Evolutionary conservation across 2,113 vertebrate genomes (phyloP), one percentile per base, ranked within the genome.

Genomic region (Hyla sarda): DNA sequence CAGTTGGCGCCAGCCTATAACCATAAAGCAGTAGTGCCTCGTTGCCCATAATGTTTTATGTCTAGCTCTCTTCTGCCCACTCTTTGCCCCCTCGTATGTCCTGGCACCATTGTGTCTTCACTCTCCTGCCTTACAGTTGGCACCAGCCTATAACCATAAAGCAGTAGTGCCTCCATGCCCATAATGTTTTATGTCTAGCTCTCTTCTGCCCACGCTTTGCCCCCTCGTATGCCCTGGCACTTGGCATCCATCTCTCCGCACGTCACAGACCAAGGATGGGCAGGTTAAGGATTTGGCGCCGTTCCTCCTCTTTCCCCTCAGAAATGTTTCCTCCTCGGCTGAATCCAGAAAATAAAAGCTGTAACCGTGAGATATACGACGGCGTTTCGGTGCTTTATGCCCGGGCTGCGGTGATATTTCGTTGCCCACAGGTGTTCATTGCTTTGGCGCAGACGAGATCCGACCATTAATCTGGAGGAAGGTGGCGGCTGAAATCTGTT

Each of bases 361-460:
- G 41, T 85, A 85, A 85, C 56, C 45, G 45, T 85, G 75, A 85
- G 75, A 65, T 54, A 67, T 69, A 71, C 28, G 28, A 56, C 41
- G 48, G 2, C 37, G 69, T 30, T 25, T 28, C 37, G 1, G 48
- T 56, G 62, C 41, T 85, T 85, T 54, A 85, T 85, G 84, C 75
- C 48, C 5, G 4, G 21, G 45, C 30, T 28, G n/a, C 32, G 60
- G 83, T 6, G 21, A 79, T 71, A 71, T 79, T 54, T 78, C 13
- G 25, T n/a, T 54, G 75, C 84, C 62, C 52, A 28, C 45, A 71
- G 84, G 84, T 79, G 60, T 45, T 79, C 30, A 32, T 56, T 54
- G 77, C 58, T 79, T 45, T 71, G 75, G 60, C 84, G 17, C 16
- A 52, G 48, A 60, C 58, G 69, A 54, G 25, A 25, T 52, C 5